Base-by-base conservation (phyloP, 2,113 vertebrate species). In the Rhinichthys klamathensis region DNA sequence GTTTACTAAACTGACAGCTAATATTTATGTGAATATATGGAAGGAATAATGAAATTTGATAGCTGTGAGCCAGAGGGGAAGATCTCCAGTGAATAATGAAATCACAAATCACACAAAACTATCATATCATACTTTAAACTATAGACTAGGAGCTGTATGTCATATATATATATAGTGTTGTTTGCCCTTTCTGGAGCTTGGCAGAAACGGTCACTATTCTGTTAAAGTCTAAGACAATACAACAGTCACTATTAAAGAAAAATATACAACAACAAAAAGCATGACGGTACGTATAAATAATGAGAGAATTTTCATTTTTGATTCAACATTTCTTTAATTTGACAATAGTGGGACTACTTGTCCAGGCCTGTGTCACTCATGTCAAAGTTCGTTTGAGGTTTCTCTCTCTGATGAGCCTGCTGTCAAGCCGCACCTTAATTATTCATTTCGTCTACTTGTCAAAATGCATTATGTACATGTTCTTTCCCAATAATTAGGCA, bases 381-480 rank as follows among this genome's bases (percentile, higher is more conserved):
- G 41, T 67, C 61, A 67, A n/a, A 30, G 27, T 51, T 79, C 32
- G 38, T 44, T 27, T n/a, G n/a, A n/a, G n/a, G n/a, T n/a, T 23
- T 82, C 32, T 56, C 30, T 73, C 49, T 54, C 67, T 15, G 32
- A 83, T 56, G 12, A 56, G 41, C 27, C 30, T 56, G 80, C 49
- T 83, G 27, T 58, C 67, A 54, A 25, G 30, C 49, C 81, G 56
- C 81, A 72, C 81, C 81, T 41, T 8, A n/a, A 27, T 83, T 56
- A 73, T 73, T 41, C 6, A 1, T 25, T 56, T 54, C 38, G 21
- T 82, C 23, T 70, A 7, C 46, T 38, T 82, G 80, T 82, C 67
- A 83, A 41, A 72, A 51, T 83, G 30, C 21, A 70, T 82, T 72
- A 82, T 82, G 49, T 35, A 11, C 72, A 72, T 35, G 65, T 9